These are phyloP conservation scores for Catalaphyllia jardinei DNA, from an alignment of 64 coral and sea anemone genomes.

Conservation along the genomic window DNA sequence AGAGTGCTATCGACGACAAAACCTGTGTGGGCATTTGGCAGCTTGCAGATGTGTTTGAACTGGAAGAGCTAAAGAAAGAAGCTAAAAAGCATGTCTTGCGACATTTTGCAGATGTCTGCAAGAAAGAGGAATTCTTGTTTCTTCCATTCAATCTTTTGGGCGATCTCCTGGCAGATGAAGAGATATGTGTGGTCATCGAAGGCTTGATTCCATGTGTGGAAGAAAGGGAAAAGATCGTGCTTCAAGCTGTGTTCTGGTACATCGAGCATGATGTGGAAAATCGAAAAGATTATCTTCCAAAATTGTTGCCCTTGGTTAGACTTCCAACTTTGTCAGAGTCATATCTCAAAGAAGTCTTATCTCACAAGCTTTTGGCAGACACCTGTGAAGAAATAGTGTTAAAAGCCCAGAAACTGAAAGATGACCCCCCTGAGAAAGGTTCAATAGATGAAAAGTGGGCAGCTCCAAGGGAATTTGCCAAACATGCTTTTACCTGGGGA, in stretches of 20 bases:
- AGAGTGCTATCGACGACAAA: constrained; percentile 32
- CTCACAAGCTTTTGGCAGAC: background rate
- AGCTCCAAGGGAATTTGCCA: constrained; percentile 60
- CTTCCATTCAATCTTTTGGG: constrained; percentile 44
- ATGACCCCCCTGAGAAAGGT: background rate
- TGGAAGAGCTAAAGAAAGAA: constrained; percentile 43
- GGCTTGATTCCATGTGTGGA: constrained; percentile 56
- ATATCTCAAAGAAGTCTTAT: constrained; percentile 53
- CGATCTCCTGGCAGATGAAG: constrained; percentile 57
- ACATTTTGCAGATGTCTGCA: constrained; percentile 56
- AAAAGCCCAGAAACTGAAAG: constrained; percentile 13
- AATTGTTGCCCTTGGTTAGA: constrained; percentile 60
- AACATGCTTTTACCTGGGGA: constrained; percentile 36
- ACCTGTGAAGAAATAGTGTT: constrained; percentile 28
- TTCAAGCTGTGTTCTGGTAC: constrained; percentile 62
- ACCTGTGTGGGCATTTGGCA: constrained; percentile 46
- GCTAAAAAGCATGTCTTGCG: constrained; percentile 45
- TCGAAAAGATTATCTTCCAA: constrained; percentile 16
- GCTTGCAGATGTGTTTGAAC: constrained; percentile 56
- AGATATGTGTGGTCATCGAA: constrained; percentile 55
- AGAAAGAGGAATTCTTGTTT: constrained; percentile 50
- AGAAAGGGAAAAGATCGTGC: constrained; percentile 69
- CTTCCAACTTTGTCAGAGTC: constrained; percentile 60
- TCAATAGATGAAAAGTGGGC: constrained; percentile 18
- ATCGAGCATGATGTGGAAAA: constrained; percentile 55